Evolutionary conservation across 2,797 vertebrate species (phyloP).

Genomic region (Neomorphus geoffroyi): DNA sequence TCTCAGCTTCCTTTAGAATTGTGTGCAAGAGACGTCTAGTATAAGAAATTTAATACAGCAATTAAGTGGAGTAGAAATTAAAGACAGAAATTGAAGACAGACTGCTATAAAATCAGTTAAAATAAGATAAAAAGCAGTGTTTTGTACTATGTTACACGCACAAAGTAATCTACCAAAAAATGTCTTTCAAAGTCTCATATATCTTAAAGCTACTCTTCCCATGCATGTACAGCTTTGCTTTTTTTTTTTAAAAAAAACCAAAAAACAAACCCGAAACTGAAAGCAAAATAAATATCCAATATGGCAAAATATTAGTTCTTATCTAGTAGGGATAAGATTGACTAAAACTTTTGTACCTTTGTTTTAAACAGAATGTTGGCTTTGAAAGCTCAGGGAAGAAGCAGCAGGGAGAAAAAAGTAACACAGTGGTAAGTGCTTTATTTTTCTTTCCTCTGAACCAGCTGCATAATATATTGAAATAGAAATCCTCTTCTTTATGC

Average conservation of each 20-base stretch:
- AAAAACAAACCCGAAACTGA: background rate
- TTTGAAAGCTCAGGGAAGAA: constrained; percentile 80
- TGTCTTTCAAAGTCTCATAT: background rate
- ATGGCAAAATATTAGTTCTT: background rate
- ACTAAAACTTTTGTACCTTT: constrained; percentile 52
- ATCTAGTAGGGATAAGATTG: background rate
- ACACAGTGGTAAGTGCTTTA: constrained; percentile 74
- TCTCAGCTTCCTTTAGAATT: background rate
- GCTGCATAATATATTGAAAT: background rate
- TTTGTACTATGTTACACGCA: background rate
- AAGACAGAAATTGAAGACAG: background rate
- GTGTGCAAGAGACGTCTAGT: background rate
- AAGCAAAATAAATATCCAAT: background rate
- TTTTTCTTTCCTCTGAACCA: constrained; percentile 24
- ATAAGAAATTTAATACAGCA: background rate
- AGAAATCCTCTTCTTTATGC: background rate
- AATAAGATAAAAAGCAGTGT: background rate
- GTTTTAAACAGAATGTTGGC: constrained; percentile 79
- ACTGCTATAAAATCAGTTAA: background rate
- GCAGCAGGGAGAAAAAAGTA: constrained; percentile 75
- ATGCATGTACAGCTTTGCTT: background rate
- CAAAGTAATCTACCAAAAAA: background rate
- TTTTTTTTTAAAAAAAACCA: background rate
- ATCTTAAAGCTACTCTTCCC: background rate
- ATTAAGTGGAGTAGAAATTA: background rate